Evolutionary conservation across 1,140 invertebrate species (phyloP).

Genomic region (Fopius arisanus): DNA sequence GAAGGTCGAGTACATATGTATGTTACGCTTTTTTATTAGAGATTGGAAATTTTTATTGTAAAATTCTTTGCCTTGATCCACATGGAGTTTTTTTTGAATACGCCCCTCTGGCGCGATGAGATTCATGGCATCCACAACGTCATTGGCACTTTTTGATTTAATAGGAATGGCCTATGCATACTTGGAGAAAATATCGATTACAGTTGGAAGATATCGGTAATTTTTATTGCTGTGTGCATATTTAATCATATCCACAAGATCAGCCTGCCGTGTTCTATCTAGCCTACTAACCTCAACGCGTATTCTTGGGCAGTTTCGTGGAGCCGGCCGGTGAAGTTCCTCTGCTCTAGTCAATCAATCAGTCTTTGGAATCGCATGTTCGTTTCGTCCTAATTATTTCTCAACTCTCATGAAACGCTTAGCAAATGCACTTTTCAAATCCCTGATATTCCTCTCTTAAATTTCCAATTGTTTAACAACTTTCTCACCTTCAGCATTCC

Average conservation of each 20-base stretch:
- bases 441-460: too few relatives aligned
- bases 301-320: background rate
- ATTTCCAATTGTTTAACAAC: too few relatives aligned
- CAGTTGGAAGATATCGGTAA: slow-evolving; percentile 27
- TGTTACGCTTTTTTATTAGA: background rate
- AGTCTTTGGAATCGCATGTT: too few relatives aligned
- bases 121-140: slow-evolving; percentile 28
- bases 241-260: slow-evolving; percentile 20
- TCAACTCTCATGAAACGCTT: too few relatives aligned
- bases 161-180: slow-evolving; percentile 30
- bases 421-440: too few relatives aligned
- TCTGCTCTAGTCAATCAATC: too few relatives aligned
- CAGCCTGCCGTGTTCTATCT: slow-evolving; percentile 26
- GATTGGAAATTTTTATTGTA: slow-evolving; percentile 1
- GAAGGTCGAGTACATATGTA: background rate
- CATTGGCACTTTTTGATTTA: slow-evolving; percentile 26
- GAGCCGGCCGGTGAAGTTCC: background rate
- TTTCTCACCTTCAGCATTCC: too few relatives aligned
- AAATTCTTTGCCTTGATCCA: slow-evolving; percentile 20
- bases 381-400: too few relatives aligned
- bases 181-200: slow-evolving; percentile 33
- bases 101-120: background rate
- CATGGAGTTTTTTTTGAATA: slow-evolving; percentile 23
- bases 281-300: background rate
- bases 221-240: slow-evolving; percentile 1